phyloP scores from a whole-genome alignment of 2,113 vertebrate species.

The Neopipo cinnamomea region DNA sequence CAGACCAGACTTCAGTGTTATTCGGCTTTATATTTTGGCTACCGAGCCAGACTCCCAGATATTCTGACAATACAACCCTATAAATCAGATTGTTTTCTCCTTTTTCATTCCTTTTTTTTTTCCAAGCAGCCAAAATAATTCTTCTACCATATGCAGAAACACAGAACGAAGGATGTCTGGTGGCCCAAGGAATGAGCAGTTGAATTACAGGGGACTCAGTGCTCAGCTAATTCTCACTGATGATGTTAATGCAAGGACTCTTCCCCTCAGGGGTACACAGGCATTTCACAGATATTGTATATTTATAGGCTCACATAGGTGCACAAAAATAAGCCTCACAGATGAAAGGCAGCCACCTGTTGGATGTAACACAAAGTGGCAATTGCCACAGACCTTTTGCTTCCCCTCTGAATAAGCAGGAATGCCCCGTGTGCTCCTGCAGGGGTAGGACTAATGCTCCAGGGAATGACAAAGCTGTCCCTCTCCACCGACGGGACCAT shows the following conservation, averaged over 20 bases:
- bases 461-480: background rate
- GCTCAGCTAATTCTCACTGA: background rate
- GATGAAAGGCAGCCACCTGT: background rate
- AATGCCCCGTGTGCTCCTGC: background rate
- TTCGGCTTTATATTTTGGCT: background rate
- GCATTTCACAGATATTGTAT: background rate
- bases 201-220: background rate
- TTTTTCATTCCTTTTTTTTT: background rate
- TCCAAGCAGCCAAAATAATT: background rate
- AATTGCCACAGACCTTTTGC: background rate
- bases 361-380: background rate
- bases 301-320: background rate
- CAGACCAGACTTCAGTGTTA: background rate
- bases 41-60: background rate
- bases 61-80: background rate
- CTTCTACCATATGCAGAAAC: background rate
- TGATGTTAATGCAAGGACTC: background rate
- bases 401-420: background rate
- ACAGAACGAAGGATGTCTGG: background rate
- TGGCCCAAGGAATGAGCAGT: background rate
- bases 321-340: background rate
- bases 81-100: background rate
- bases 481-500: fast-evolving
- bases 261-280: background rate
- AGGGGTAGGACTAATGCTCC: background rate